Evolutionary conservation across 2,113 vertebrate species (phyloP).

Genomic region (Pheucticus melanocephalus): DNA sequence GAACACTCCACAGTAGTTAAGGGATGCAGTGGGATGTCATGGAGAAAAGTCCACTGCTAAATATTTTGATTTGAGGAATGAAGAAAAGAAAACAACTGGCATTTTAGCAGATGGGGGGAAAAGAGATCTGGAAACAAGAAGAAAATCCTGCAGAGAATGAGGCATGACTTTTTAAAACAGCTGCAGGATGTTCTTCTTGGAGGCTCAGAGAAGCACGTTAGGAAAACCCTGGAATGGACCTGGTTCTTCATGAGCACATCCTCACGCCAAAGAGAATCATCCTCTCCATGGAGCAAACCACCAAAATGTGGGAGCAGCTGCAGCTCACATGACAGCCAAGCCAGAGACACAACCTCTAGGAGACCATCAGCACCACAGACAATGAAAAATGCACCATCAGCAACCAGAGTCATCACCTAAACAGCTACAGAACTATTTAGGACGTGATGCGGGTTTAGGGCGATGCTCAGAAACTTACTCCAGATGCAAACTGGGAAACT

Average conservation of each 20-base stretch:
- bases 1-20: neutral
- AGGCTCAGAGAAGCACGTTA: neutral
- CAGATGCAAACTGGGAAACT: neutral
- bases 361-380: neutral
- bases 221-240: conserved; percentile 17
- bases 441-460: neutral
- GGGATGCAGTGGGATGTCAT: conserved; percentile 1
- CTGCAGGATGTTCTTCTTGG: conserved; percentile 42
- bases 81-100: conserved; percentile 43
- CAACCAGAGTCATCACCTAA: neutral
- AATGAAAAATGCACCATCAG: neutral
- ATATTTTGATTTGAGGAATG: conserved; percentile 49
- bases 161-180: conserved; percentile 7
- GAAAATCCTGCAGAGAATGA: conserved; percentile 46
- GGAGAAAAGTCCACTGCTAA: conserved; percentile 33
- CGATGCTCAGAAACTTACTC: neutral
- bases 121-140: neutral
- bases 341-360: neutral
- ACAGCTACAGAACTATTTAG: neutral
- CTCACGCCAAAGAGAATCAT: neutral
- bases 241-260: conserved; percentile 15
- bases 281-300: neutral
- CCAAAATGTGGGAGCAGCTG: neutral
- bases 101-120: conserved; percentile 1
- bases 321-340: neutral